Evolutionary conservation across 2,113 vertebrate genomes (phyloP).

Genomic region (Anolis carolinensis): DNA sequence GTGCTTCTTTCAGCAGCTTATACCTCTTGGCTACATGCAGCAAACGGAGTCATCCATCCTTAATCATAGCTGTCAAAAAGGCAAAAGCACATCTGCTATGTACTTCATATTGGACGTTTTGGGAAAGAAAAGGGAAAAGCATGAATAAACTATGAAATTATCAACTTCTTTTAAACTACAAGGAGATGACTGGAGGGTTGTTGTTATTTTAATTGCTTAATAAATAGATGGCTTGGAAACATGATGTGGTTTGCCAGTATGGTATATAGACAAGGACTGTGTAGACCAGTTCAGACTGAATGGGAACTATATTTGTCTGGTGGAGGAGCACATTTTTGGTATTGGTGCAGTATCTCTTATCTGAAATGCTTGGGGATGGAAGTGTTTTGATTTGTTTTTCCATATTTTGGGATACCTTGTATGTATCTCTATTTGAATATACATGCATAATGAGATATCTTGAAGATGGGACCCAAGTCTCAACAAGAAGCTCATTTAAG

Average conservation of each 20-base stretch:
- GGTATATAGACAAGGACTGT: slow-evolving; percentile 14
- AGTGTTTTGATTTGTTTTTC: too few species aligned
- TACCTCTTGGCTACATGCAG: not conserved
- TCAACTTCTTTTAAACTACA: not conserved
- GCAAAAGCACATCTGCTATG: slow-evolving; percentile 18
- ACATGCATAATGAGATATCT: too few species aligned
- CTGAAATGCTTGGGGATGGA: too few species aligned
- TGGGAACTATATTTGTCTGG: not conserved
- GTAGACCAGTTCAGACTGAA: not conserved
- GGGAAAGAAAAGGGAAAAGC: slow-evolving; percentile 34
- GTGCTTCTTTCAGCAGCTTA: slow-evolving; percentile 15
- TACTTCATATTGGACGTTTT: slow-evolving; percentile 18
- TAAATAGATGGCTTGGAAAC: slow-evolving; percentile 24
- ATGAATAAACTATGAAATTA: slow-evolving; percentile 49
- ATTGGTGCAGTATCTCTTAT: too few species aligned
- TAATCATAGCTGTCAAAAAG: slow-evolving; percentile 62
- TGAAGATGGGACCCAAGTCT: too few species aligned
- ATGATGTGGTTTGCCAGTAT: slow-evolving; percentile 9
- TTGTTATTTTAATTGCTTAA: not conserved
- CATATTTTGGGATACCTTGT: too few species aligned
- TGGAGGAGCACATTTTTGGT: not conserved
- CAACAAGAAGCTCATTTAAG: too few species aligned
- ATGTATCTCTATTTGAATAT: too few species aligned
- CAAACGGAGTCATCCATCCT: slow-evolving; percentile 30
- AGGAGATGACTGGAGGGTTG: slow-evolving; percentile 6